Conservation (phyloP, 2,113 vertebrate genomes). For the Leucoraja erinaceus region DNA sequence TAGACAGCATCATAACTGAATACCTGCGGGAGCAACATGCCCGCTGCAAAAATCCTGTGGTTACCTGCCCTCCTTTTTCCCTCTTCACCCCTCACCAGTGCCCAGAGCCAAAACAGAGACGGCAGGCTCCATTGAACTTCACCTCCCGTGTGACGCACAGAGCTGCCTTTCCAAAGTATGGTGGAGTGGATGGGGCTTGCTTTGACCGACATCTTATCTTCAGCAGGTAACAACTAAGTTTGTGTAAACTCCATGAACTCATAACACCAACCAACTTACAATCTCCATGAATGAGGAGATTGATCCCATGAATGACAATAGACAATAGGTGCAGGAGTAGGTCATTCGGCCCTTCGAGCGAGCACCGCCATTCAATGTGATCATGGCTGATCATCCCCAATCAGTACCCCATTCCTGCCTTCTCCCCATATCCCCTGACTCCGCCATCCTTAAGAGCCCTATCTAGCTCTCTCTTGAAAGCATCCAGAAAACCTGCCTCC, state of each 20-base stretch:
- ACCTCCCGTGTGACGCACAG: constrained; percentile 85
- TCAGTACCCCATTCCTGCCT: no score
- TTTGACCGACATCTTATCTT: constrained; percentile 98
- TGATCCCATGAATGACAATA: no score
- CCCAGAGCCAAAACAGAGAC: constrained; percentile 96
- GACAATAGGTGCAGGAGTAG: no score
- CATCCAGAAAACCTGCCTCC: no score
- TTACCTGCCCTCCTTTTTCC: constrained; percentile 96
- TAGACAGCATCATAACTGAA: constrained; percentile 98
- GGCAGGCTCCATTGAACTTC: constrained; percentile 92
- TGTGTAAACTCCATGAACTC: neutral
- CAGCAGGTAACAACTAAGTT: constrained; percentile 69
- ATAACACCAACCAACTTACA: neutral
- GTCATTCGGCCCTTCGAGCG: no score
- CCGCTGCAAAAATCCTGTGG: constrained; percentile 97
- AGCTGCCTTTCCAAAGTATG: constrained; percentile 92
- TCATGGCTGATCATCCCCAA: no score
- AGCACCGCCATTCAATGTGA: no score
- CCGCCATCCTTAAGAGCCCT: no score
- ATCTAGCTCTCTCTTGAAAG: no score
- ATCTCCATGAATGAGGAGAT: no score
- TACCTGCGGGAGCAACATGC: constrained; percentile 96
- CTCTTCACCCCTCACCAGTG: constrained; percentile 97
- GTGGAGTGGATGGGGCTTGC: constrained; percentile 93
- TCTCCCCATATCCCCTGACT: no score